phyloP scores from a whole-genome alignment of 2,797 vertebrate species.

The Clarias laeviceps region DNA sequence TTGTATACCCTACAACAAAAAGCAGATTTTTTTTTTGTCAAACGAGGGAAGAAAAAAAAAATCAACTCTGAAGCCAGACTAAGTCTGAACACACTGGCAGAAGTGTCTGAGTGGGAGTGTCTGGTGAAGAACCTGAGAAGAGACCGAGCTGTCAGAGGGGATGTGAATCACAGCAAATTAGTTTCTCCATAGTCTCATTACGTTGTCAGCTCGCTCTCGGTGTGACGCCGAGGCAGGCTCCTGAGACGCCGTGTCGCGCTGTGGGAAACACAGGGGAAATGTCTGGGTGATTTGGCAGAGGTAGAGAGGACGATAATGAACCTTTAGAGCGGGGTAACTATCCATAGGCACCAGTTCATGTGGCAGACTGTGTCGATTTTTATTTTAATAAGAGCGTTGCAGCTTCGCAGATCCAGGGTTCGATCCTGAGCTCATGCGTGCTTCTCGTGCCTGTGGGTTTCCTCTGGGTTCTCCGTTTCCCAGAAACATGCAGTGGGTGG shows the following conservation, averaged over 20 bases:
- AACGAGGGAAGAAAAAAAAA: neutral
- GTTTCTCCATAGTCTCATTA: conserved; percentile 43
- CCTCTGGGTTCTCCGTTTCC: neutral
- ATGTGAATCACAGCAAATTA: conserved; percentile 33
- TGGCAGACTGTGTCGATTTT: neutral
- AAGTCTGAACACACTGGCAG: conserved; percentile 30
- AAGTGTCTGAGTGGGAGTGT: conserved; percentile 32
- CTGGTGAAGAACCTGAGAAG: conserved; percentile 43
- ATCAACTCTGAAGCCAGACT: neutral
- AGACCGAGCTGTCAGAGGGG: conserved; percentile 30
- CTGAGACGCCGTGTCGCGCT: neutral
- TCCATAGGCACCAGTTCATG: neutral
- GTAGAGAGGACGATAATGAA: conserved; percentile 20
- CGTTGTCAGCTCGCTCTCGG: conserved; percentile 27
- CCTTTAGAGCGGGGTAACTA: neutral
- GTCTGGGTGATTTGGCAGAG: conserved; percentile 7
- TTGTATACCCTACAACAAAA: conserved; percentile 6
- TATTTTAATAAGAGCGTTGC: neutral
- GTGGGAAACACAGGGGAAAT: conserved; percentile 11
- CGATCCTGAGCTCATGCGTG: neutral
- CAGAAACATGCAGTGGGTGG: neutral
- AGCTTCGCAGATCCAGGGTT: neutral
- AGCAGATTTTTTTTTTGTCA: neutral
- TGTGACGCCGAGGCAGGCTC: conserved; percentile 17
- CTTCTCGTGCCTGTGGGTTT: neutral